Conservation (phyloP, 2,113 vertebrate genomes). For the Psephotus haematonotus region DNA sequence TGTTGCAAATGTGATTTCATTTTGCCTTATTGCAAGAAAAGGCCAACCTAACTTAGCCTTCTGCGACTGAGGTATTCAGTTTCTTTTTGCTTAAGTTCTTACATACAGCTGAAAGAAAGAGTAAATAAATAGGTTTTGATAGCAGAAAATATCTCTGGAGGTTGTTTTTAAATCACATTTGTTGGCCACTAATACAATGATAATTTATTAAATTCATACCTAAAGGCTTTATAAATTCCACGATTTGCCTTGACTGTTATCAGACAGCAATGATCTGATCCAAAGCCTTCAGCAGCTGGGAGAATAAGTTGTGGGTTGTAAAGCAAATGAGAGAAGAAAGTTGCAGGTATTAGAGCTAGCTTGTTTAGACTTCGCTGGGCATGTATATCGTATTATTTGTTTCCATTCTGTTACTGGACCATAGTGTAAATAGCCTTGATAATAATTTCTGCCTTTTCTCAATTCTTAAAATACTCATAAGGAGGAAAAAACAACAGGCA, state of each 20-base stretch:
- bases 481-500: neutral
- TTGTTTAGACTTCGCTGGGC: neutral
- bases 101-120: neutral
- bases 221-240: slow-evolving; percentile 4
- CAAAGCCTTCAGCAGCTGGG: neutral
- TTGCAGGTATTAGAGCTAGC: neutral
- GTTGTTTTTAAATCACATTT: slow-evolving; percentile 19
- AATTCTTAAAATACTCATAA: neutral
- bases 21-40: neutral
- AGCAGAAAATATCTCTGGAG: neutral
- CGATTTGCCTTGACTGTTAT: neutral
- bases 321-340: neutral
- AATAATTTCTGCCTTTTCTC: neutral
- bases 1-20: neutral
- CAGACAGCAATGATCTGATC: neutral
- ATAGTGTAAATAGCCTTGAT: neutral
- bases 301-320: neutral
- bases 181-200: neutral
- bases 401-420: neutral
- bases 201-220: slow-evolving; percentile 36
- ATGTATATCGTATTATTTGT: neutral
- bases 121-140: slow-evolving; percentile 14
- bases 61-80: neutral
- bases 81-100: neutral
- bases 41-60: neutral